These are phyloP conservation scores for Anas bahamensis DNA, from an alignment of 2,797 vertebrate species.

Conservation along the genomic window DNA sequence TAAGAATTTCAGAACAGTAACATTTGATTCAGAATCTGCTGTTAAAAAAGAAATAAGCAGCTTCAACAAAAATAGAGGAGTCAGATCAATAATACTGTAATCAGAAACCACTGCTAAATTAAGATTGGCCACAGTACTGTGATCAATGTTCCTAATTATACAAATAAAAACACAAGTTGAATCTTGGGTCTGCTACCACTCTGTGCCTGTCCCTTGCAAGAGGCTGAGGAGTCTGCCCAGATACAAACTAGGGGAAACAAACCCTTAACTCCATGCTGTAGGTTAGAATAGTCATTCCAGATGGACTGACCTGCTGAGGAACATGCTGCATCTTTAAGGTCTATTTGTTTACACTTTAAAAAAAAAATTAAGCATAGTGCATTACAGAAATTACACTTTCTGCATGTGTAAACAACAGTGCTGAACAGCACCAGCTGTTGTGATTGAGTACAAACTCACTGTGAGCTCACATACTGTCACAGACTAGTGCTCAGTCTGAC, in stretches of 20 bases:
- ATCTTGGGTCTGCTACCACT: background rate
- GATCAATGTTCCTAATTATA: rapidly evolving
- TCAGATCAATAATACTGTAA: background rate
- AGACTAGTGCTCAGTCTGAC: background rate
- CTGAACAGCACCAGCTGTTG: background rate
- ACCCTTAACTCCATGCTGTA: background rate
- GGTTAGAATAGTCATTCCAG: background rate
- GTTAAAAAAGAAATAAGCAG: background rate
- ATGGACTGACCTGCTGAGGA: background rate
- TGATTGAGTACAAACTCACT: background rate
- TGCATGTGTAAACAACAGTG: background rate
- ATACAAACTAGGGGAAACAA: background rate
- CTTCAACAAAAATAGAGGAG: background rate
- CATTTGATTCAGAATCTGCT: background rate
- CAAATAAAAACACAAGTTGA: background rate
- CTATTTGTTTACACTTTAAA: too few relatives aligned
- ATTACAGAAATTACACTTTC: background rate
- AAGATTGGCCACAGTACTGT: background rate
- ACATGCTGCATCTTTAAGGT: background rate
- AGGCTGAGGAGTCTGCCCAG: background rate
- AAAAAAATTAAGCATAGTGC: background rate
- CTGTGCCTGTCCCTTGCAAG: background rate
- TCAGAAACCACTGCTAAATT: background rate
- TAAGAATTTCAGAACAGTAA: background rate
- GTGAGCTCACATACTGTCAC: background rate